Evolutionary conservation across 2,113 vertebrate species (phyloP).

Genomic region (Lamprologus ornatipinnis): DNA sequence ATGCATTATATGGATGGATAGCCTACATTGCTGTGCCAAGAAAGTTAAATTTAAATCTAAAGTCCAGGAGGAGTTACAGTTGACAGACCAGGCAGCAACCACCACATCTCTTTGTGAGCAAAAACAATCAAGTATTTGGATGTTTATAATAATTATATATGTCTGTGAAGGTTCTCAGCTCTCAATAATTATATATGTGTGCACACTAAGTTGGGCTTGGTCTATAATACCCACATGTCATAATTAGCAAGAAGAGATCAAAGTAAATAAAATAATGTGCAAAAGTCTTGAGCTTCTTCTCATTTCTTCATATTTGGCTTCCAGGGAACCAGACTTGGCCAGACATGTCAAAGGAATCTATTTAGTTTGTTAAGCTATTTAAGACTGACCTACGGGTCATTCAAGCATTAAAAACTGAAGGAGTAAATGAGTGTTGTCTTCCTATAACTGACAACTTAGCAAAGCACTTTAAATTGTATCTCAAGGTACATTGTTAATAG

Average conservation of each 20-base stretch:
- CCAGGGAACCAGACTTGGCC: neutral
- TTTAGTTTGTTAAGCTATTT: neutral
- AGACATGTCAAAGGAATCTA: neutral
- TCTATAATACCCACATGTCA: neutral
- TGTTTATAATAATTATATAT: neutral
- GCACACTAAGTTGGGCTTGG: neutral
- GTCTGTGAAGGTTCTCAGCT: neutral
- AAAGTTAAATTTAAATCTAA: neutral
- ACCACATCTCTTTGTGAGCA: neutral
- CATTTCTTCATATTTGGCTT: neutral
- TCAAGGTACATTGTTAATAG: neutral
- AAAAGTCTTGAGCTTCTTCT: neutral
- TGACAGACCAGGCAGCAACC: neutral
- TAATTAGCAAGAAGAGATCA: neutral
- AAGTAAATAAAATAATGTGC: neutral
- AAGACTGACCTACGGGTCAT: fast-evolving
- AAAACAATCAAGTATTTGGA: neutral
- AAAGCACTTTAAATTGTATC: neutral
- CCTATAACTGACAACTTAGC: neutral
- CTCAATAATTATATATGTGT: neutral
- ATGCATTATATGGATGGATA: neutral
- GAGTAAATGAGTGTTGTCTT: neutral
- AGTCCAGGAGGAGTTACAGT: neutral
- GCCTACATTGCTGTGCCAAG: neutral
- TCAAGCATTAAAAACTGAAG: neutral